Evolutionary conservation across 2,888 invertebrate genomes (phyloP).

Genomic region (Eupithecia insigniata): DNA sequence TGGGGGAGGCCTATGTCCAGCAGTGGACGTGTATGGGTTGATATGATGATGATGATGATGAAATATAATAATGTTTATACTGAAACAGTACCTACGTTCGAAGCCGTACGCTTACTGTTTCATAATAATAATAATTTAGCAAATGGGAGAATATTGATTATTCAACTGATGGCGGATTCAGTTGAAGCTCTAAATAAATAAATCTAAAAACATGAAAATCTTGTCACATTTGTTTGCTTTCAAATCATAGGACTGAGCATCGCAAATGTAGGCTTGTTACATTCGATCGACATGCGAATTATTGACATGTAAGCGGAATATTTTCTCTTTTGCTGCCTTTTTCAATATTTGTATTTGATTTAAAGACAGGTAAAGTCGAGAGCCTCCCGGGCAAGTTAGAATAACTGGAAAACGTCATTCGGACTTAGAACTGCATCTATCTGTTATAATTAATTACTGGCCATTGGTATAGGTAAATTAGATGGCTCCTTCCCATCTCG

Average conservation of each 20-base stretch:
- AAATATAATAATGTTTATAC: too few species aligned
- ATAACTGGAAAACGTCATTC: neutral
- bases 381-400: neutral
- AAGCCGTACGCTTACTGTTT: neutral
- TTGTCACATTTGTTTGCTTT: conserved; percentile 1
- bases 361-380: neutral
- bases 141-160: neutral
- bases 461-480: too few species aligned
- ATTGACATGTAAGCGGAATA: neutral
- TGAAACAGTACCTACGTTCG: too few species aligned
- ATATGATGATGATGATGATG: too few species aligned
- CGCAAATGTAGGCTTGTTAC: neutral
- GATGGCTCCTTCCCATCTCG: too few species aligned
- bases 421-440: neutral
- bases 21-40: too few species aligned
- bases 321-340: neutral
- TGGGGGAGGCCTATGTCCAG: too few species aligned
- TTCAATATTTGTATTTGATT: neutral
- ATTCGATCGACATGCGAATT: neutral
- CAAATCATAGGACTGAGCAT: neutral
- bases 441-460: too few species aligned
- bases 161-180: neutral
- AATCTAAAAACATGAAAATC: neutral
- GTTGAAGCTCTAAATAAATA: neutral
- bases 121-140: neutral